Base-by-base conservation (phyloP, 1,140 invertebrate genomes). In the Ylistrum balloti region DNA sequence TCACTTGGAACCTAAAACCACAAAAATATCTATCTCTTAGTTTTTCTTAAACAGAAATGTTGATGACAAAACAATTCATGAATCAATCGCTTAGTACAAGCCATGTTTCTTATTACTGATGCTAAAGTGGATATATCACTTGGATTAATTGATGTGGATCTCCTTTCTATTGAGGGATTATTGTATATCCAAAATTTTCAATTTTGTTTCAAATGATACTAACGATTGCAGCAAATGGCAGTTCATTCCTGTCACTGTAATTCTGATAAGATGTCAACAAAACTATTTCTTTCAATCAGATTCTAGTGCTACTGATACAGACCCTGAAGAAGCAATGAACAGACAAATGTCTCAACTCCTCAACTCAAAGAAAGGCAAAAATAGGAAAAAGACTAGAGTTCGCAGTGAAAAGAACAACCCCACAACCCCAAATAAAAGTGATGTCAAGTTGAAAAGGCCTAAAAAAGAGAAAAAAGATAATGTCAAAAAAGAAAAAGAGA, bases 271-370 rank as follows among this genome's bases (percentile, higher is more conserved):
- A 13, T 33, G 33, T 86, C 11, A 86, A 86, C 13, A 90, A 89
- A 86, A 33, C 33, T 35, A 22, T 34, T 86, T 86, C 17, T 3
- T 20, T 22, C 86, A 87, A 94, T 88, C 86, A 94, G 92, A 93
- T 94, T 94, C 86, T 88, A 95, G 91, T 95, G 95, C 87, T 94
- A 95, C 91, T 94, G 91, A 93, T 91, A 96, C 88, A 91, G 94
- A 91, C 94, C 93, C 91, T 92, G 95, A 94, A 34, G 92, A 94
- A 93, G 35, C 90, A 32, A 33, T 91, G 87, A 88, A 95, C 48
- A 88, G 95, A 89, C 41, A 92, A 33, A 56, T 94, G 91, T 86
- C 91, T 32, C 90, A 95, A 91, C 38, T 92, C 33, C 56, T 90
- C 86, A 48, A 88, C 48, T 92, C 93, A 86, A 92, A 92, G 33